A percentile compares a stretch with the other conserved stretches of the same genome.
Conservation (phyloP, 1,140 invertebrate species). For the Andricus grossulariae region DNA sequence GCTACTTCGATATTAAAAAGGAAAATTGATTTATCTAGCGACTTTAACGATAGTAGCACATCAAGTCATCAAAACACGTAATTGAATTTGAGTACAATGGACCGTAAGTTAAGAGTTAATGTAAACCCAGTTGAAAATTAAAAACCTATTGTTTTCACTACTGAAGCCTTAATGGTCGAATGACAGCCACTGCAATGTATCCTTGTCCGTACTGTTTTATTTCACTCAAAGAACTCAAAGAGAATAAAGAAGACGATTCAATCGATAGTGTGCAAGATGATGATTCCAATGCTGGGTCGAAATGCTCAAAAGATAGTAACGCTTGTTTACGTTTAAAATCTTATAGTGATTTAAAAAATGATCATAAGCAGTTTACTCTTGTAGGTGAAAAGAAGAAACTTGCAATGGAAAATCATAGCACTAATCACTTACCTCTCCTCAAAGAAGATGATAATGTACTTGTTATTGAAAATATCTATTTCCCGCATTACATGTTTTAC, state of each 20-base stretch:
- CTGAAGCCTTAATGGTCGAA: no score
- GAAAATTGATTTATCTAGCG: no score
- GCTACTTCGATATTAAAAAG: conserved; percentile 26
- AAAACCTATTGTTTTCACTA: no score
- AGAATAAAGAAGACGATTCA: neutral
- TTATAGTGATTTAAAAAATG: conserved; percentile 29
- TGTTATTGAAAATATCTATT: conserved; percentile 37
- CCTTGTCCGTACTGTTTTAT: no score
- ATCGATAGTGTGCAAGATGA: neutral
- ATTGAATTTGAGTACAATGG: no score
- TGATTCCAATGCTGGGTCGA: neutral
- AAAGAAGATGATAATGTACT: conserved; percentile 34
- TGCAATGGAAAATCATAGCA: conserved; percentile 30
- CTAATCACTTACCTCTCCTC: conserved; percentile 33
- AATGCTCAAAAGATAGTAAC: neutral
- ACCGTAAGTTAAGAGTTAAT: conserved; percentile 11
- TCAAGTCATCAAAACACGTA: neutral
- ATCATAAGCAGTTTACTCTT: conserved; percentile 21
- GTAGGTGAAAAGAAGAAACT: conserved; percentile 28
- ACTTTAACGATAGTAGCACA: neutral
- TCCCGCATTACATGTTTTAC: conserved; percentile 40
- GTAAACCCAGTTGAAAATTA: neutral
- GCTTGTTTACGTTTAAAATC: conserved; percentile 24
- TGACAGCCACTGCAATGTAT: no score
- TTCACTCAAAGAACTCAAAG: neutral